Evolutionary conservation across 2,113 vertebrate genomes (phyloP).

Genomic region (Neogale vison): DNA sequence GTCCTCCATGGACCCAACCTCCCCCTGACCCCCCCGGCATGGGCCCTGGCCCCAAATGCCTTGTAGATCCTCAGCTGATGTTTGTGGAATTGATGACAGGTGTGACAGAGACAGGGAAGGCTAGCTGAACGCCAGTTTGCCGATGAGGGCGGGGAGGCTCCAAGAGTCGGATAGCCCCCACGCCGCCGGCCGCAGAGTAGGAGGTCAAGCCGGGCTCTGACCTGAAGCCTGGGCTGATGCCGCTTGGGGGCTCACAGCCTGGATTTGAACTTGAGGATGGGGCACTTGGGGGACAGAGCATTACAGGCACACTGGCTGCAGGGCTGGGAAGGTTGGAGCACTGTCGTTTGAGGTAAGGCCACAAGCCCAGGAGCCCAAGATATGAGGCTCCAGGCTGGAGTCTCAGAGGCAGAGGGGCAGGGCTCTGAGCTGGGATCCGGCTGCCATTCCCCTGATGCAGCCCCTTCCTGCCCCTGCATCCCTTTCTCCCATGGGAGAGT

Average conservation of each 20-base stretch:
- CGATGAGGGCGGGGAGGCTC: not conserved
- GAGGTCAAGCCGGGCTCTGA: not conserved
- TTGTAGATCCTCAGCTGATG: rapidly evolving
- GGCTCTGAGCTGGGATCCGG: not conserved
- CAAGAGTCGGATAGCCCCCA: not conserved
- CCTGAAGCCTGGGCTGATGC: not conserved
- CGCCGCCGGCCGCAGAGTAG: rapidly evolving
- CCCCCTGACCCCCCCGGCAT: too few relatives aligned
- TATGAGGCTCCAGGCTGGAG: too few relatives aligned
- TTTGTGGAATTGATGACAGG: not conserved
- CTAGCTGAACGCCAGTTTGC: rapidly evolving
- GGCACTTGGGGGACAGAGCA: not conserved
- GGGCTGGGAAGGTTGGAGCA: rapidly evolving
- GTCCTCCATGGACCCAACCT: too few relatives aligned
- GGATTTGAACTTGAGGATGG: not conserved
- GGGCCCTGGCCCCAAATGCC: not conserved
- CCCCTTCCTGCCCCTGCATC: rapidly evolving
- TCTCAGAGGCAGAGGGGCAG: not conserved
- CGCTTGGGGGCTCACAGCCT: not conserved
- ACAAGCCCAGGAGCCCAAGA: not conserved
- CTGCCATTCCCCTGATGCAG: rapidly evolving
- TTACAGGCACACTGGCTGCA: not conserved
- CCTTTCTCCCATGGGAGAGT: rapidly evolving
- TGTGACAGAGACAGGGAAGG: rapidly evolving
- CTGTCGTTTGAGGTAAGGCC: rapidly evolving